phyloP scores from a whole-genome alignment of 2,888 invertebrate genomes.

The Deilephila porcellus region DNA sequence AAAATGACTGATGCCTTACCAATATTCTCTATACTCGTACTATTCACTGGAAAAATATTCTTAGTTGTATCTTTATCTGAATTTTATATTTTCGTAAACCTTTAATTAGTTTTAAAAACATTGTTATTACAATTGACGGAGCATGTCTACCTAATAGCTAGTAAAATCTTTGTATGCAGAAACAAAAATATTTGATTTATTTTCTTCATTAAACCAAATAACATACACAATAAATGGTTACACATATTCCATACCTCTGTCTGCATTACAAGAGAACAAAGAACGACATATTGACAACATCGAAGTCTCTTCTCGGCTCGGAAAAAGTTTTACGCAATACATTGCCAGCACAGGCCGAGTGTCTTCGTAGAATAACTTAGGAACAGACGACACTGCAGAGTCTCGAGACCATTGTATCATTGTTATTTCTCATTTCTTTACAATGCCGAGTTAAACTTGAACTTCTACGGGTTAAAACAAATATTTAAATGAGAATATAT shows the following conservation, averaged over 20 bases:
- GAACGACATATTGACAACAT: conserved; percentile 29
- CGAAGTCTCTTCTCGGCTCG: conserved; percentile 37
- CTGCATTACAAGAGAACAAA: conserved; percentile 21
- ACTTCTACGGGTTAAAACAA: conserved; percentile 5
- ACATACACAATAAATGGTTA: neutral
- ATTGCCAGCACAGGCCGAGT: conserved; percentile 40
- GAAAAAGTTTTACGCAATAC: conserved; percentile 47
- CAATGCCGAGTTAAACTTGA: conserved; percentile 10
- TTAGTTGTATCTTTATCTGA: neutral
- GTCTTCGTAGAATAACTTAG: conserved; percentile 42
- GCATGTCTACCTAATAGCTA: too few species aligned
- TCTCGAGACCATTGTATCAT: conserved; percentile 45
- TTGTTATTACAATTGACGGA: too few species aligned
- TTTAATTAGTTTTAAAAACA: too few species aligned
- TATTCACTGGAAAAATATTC: neutral
- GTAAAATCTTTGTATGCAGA: neutral
- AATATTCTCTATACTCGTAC: neutral
- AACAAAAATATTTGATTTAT: neutral
- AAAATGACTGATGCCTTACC: too few species aligned
- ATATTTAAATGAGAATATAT: conserved; percentile 4
- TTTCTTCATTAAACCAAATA: neutral
- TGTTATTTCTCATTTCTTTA: conserved; percentile 42
- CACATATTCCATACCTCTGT: conserved; percentile 17
- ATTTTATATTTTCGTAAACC: too few species aligned
- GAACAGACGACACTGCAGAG: conserved; percentile 36